These are phyloP conservation scores for Tachycineta bicolor DNA, from an alignment of 2,113 vertebrate species.

Conservation along the genomic window DNA sequence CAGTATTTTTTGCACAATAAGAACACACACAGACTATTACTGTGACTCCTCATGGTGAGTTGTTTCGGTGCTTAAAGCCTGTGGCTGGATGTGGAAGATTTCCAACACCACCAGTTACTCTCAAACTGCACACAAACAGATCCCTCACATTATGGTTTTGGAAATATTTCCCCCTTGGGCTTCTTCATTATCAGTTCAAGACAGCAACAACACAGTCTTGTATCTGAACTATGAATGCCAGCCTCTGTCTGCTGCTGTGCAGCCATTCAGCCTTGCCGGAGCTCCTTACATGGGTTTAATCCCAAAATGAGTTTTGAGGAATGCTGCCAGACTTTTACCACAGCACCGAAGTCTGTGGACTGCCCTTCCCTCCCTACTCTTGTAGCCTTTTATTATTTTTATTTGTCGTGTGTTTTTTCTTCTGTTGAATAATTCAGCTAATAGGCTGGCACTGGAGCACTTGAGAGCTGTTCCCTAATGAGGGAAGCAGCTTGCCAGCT, in stretches of 20 bases:
- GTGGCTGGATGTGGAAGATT: not conserved
- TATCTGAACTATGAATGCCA: not conserved
- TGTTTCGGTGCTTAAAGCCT: not conserved
- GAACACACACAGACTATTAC: not conserved
- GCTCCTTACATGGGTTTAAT: not conserved
- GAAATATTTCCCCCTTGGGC: not conserved
- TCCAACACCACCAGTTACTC: not conserved
- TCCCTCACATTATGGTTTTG: not conserved
- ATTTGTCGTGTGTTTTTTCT: not conserved
- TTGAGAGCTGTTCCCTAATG: conserved; percentile 39
- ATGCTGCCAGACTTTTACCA: not conserved
- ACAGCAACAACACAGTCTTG: not conserved
- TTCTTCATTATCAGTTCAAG: not conserved
- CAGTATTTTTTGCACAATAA: not conserved
- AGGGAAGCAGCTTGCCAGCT: conserved; percentile 49
- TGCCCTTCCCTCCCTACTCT: not conserved
- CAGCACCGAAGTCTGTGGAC: not conserved
- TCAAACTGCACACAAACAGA: not conserved
- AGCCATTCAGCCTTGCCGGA: not conserved
- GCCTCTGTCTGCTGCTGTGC: not conserved
- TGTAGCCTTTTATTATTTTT: not conserved
- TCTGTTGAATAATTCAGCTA: conserved; percentile 61
- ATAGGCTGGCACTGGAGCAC: not conserved
- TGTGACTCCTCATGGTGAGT: not conserved
- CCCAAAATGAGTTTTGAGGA: not conserved